phyloP scores from a whole-genome alignment of 2,888 invertebrate species.

The Acronicta alni region DNA sequence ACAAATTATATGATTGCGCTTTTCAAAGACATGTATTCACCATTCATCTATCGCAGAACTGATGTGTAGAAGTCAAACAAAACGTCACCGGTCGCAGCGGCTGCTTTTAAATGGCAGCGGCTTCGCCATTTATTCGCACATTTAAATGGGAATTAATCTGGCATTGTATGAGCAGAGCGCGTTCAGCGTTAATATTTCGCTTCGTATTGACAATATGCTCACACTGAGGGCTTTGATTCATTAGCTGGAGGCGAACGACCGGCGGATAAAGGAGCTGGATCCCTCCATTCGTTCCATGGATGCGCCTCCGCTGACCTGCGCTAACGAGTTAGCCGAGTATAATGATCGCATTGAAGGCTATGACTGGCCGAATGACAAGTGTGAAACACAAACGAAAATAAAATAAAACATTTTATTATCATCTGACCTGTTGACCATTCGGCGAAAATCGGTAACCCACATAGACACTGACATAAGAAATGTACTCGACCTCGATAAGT shows the following conservation, averaged over 20 bases:
- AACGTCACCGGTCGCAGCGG: slow-evolving; percentile 62
- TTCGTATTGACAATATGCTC: slow-evolving; percentile 84
- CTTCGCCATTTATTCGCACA: slow-evolving; percentile 79
- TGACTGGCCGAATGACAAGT: slow-evolving; percentile 73
- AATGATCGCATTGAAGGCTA: slow-evolving; percentile 83
- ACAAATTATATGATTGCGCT: slow-evolving; percentile 65
- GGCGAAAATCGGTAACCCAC: slow-evolving; percentile 76
- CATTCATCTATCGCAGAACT: slow-evolving; percentile 53
- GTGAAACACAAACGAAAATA: slow-evolving; percentile 65
- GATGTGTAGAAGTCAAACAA: slow-evolving; percentile 62
- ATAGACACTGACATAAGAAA: slow-evolving; percentile 73
- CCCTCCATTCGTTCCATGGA: slow-evolving; percentile 81
- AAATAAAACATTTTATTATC: slow-evolving; percentile 67
- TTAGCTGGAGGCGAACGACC: slow-evolving; percentile 86
- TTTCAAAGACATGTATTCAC: slow-evolving; percentile 61
- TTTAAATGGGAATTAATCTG: slow-evolving; percentile 85
- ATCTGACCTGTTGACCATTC: slow-evolving; percentile 66
- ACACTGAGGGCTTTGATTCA: slow-evolving; percentile 83
- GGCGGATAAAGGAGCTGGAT: slow-evolving; percentile 81
- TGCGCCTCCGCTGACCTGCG: slow-evolving; percentile 81
- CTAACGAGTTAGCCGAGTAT: slow-evolving; percentile 83
- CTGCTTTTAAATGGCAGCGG: slow-evolving; percentile 62
- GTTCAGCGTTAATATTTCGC: slow-evolving; percentile 81
- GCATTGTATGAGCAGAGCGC: slow-evolving; percentile 75
- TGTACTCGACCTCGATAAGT: slow-evolving; percentile 77